Evolutionary conservation across 2,888 invertebrate species (phyloP), one percentile per base, ranked within the genome.

Genomic region (Drosophila vallismaia): DNA sequence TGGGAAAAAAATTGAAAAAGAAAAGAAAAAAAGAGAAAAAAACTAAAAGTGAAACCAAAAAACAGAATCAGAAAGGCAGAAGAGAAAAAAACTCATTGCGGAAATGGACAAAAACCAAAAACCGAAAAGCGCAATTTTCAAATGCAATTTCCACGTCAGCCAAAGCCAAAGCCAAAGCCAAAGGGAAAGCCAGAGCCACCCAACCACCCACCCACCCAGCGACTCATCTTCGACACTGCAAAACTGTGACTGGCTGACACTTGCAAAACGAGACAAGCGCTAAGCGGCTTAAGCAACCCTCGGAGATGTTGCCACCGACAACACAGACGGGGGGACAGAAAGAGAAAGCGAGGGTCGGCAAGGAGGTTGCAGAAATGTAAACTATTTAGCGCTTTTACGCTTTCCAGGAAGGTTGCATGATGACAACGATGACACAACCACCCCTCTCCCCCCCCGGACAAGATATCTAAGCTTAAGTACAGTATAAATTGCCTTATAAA

Each of bases 271-370:
- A 54, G 57, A 54, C 64, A 40, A 42, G 46, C 77, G 55, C 54
- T 86, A 81, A 81, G 80, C 75, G 73, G 86, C 68, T 86, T 86
- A 68, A 54, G 49, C 51, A 56, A 56, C 68, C 56, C 56, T 56
- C 50, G 64, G 51, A 64, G 64, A 52, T 64, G 63, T 42, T 51
- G 44, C 40, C 40, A 14, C 40, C 19, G 9, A 8, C 4, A 19
- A 19, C 14, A 14, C 19, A 19, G 19, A 19, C 19, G 19, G 19
- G 19, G 19, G 19, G 2, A 19, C 33, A 33, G 33, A 8, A 12
- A 12, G 33, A 33, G 33, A 33, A 33, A 33, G 33, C 33, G 29
- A 2, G 29, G 2, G 6, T 12, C 9, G 9, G 8, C 4, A 7
- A 38, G 7, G 45, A 31, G 36, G 36, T 29, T 48, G 14, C 28